Conservation (phyloP, 2,113 vertebrate species). For the Oxygymnocypris stewartii region DNA sequence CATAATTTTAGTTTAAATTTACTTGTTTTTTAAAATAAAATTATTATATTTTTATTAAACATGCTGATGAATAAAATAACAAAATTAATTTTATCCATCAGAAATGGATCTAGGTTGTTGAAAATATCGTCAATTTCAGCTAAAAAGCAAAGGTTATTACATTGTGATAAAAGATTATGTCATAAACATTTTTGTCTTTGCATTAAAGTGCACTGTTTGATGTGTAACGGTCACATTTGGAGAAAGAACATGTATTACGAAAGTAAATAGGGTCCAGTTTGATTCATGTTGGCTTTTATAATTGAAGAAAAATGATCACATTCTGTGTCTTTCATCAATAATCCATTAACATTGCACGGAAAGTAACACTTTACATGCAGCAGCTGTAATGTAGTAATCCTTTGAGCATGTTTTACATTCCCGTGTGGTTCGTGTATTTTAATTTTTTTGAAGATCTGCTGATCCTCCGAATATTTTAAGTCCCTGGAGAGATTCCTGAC, state of each 20-base stretch:
- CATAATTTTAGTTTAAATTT: not conserved
- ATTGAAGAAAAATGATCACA: not conserved
- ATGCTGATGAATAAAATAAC: not conserved
- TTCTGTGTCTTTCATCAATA: not conserved
- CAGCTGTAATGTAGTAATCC: not conserved
- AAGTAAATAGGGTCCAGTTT: not conserved
- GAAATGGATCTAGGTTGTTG: not conserved
- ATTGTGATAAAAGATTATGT: not conserved
- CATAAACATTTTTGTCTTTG: not conserved
- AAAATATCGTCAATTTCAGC: not conserved
- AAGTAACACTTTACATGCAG: not conserved
- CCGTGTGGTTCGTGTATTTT: not conserved
- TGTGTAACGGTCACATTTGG: not conserved
- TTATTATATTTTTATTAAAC: not conserved
- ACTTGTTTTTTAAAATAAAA: not conserved
- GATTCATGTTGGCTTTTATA: not conserved
- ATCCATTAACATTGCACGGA: not conserved
- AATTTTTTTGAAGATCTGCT: not conserved
- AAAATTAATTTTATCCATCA: not conserved
- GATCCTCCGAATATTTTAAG: conserved; percentile 23
- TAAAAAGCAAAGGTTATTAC: not conserved
- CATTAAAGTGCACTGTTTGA: not conserved
- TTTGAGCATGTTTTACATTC: not conserved
- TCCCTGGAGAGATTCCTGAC: not conserved
- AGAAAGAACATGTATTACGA: not conserved